These are phyloP conservation scores for Mystacides longicornis DNA, from an alignment of 2,888 invertebrate genomes.

Conservation along the genomic window DNA sequence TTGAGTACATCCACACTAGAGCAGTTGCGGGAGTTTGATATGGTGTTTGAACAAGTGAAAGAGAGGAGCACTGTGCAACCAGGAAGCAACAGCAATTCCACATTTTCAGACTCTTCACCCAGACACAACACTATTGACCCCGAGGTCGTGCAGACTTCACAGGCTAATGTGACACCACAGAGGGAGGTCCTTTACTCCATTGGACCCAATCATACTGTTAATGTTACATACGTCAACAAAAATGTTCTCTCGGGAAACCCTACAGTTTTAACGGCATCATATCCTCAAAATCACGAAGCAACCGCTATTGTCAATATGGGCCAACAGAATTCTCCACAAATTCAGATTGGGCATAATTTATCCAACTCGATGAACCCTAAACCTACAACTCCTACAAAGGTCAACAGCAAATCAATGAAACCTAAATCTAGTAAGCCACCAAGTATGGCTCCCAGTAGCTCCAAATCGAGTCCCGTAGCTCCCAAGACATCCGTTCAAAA, in stretches of 20 bases:
- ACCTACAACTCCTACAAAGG: conserved; percentile 33
- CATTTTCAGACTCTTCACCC: conserved; percentile 27
- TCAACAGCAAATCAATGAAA: conserved; percentile 40
- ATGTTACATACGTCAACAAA: conserved; percentile 34
- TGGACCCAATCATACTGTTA: conserved; percentile 26
- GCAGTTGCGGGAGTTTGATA: conserved; percentile 71
- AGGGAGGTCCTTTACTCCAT: conserved; percentile 37
- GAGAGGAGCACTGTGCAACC: conserved; percentile 63
- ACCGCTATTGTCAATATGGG: conserved; percentile 17
- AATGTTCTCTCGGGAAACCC: conserved; percentile 38
- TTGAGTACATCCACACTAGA: conserved; percentile 70
- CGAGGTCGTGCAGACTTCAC: conserved; percentile 18
- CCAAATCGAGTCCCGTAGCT: conserved; percentile 59
- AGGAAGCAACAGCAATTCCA: conserved; percentile 29
- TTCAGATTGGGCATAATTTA: conserved; percentile 20
- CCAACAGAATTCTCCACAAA: conserved; percentile 22
- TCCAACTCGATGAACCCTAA: conserved; percentile 16
- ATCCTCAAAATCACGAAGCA: conserved; percentile 17
- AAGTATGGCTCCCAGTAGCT: conserved; percentile 49
- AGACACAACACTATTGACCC: conserved; percentile 25
- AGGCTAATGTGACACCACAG: conserved; percentile 29
- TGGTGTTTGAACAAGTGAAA: conserved; percentile 73
- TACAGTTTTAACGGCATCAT: conserved; percentile 25
- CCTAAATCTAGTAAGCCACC: conserved; percentile 49
- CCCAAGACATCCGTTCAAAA: conserved; percentile 53